Conservation (phyloP, 2,888 invertebrate species). For the Tortrix viridana region DNA sequence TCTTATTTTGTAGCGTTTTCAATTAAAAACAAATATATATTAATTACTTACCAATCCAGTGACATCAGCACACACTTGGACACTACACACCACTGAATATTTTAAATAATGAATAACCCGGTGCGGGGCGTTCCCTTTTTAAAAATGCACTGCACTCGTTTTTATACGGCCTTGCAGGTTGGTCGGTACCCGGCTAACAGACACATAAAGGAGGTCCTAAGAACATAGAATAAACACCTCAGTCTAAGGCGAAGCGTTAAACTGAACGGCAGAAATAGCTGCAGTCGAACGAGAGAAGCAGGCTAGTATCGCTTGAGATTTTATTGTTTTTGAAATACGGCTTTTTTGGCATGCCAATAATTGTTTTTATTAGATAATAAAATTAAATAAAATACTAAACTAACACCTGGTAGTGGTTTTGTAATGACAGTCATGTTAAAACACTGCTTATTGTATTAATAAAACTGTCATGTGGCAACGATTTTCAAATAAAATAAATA, state of each 20-base stretch:
- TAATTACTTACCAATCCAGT: conserved; percentile 64
- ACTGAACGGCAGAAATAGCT: conserved; percentile 45
- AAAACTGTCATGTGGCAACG: too few species aligned
- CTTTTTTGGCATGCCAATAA: too few species aligned
- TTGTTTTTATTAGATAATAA: too few species aligned
- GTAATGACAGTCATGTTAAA: too few species aligned
- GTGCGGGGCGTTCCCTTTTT: conserved; percentile 77
- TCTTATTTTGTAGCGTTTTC: neutral
- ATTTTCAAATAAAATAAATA: too few species aligned
- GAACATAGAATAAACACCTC: conserved; percentile 53
- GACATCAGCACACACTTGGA: conserved; percentile 55
- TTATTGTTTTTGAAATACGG: too few species aligned
- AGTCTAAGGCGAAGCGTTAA: conserved; percentile 52
- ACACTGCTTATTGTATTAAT: too few species aligned
- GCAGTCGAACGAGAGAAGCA: conserved; percentile 26
- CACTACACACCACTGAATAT: conserved; percentile 80
- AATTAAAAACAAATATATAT: conserved; percentile 51
- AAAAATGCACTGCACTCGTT: conserved; percentile 82
- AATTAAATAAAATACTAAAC: too few species aligned
- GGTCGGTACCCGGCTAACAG: conserved; percentile 70
- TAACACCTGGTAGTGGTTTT: too few species aligned
- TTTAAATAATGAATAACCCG: conserved; percentile 80
- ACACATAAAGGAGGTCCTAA: conserved; percentile 72
- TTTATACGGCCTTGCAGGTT: conserved; percentile 79
- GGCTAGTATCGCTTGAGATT: conserved; percentile 22